These are phyloP conservation scores for Spizaetus ornatus DNA, from an alignment of 2,113 vertebrate genomes.

Conservation along the genomic window DNA sequence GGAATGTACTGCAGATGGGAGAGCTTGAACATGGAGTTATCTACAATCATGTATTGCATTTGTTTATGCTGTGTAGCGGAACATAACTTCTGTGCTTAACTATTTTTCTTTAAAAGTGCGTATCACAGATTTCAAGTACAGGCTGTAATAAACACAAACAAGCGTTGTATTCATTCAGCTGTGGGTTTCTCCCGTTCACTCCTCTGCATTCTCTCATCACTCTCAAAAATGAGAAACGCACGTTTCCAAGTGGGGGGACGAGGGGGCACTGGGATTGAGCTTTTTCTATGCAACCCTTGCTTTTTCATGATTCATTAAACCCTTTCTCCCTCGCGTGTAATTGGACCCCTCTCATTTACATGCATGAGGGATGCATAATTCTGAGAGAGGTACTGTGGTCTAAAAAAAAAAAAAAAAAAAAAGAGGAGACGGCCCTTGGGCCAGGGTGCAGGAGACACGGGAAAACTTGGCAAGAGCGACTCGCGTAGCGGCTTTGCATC, in stretches of 20 bases:
- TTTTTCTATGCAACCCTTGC: conserved; percentile 68
- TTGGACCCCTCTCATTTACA: conserved; percentile 80
- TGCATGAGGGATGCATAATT: conserved; percentile 65
- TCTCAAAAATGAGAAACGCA: conserved; percentile 33
- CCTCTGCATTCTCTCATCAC: background rate
- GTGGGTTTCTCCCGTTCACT: background rate
- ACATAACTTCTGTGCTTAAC: background rate
- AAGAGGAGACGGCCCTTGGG: background rate
- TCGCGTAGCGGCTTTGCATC: fast-evolving
- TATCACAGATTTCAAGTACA: background rate
- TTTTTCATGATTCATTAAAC: conserved; percentile 83
- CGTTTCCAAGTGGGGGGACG: conserved; percentile 44
- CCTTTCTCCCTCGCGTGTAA: conserved; percentile 71
- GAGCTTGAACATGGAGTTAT: background rate
- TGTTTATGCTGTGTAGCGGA: background rate
- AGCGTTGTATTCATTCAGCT: background rate
- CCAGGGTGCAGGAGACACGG: background rate
- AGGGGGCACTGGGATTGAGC: conserved; percentile 28
- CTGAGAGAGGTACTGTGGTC: conserved; percentile 2
- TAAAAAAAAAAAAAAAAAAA: background rate
- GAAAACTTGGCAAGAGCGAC: background rate
- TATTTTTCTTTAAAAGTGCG: background rate
- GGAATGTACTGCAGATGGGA: background rate
- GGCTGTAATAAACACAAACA: conserved; percentile 14
- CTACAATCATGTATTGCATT: fast-evolving